Evolutionary conservation across 2,113 vertebrate species (phyloP), one percentile per base, ranked within the genome.

Genomic region (Piaya cayana): DNA sequence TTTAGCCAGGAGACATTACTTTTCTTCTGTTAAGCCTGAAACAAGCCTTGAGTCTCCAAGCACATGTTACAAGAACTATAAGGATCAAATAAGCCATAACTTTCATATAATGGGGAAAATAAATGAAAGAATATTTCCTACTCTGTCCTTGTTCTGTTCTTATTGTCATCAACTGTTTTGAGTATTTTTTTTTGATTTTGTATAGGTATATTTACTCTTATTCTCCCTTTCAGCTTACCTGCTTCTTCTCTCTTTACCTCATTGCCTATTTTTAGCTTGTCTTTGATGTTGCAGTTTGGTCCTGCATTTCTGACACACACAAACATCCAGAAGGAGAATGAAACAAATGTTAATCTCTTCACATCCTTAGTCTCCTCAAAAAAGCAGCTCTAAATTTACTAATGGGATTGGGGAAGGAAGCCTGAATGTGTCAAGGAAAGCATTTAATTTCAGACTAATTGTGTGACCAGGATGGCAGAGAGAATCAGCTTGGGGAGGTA

Each of bases 401-500:
- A 94, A 97, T 95, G 95, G 95, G 97, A 97, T 96, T 97, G 95
- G 15, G 16, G 34, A 92, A 59, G 78, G 91, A 94, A 95, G 84
- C 47, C 86, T 92, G 84, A 77, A 60, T 75, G 26, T 86, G 76
- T 82, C 88, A 96, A 82, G 84, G 42, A 39, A 79, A 95, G 62
- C 8, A 45, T 87, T 59, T 92, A 70, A 55, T 49, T 65, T 85
- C 67, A 94, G 75, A 63, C 47, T 65, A n/a, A 59, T 52, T 59
- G 18, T 78, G 68, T 79, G 63, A 84, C 39, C 42, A 93, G 84
- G 47, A 60, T 71, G 62, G 63, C 91, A 92, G 84, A 91, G 62
- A 67, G 65, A 89, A 95, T 82, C 30, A 85, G 14, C 70, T 26
- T 1, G 0, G 50, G 59, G 56, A 91, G 71, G 50, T 32, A 76